Percentiles rank a stretch among this genome's conserved stretches.
Evolutionary conservation across 2,888 invertebrate species (phyloP).

Genomic region (Pilophorus perplexus): DNA sequence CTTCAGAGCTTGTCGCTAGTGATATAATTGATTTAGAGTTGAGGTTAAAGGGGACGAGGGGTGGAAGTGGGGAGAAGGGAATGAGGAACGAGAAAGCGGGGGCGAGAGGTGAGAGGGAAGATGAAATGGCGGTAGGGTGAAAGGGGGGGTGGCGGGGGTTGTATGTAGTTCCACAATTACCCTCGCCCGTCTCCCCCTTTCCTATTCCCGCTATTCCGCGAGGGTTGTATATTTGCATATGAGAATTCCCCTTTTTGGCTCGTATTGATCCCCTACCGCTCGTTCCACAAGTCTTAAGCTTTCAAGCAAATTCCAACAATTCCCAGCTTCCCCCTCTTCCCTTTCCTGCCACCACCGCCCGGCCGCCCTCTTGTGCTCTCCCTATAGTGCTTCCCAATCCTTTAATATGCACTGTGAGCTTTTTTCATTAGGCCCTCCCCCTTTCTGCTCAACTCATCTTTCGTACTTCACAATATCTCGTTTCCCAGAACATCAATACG

Average conservation of each 20-base stretch:
- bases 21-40: constrained; percentile 42
- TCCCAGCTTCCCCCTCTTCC: constrained; percentile 21
- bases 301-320: constrained; percentile 37
- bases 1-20: constrained; percentile 37
- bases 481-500: too few relatives aligned
- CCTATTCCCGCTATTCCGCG: constrained; percentile 21
- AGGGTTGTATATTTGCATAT: constrained; percentile 42
- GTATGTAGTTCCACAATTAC: constrained; percentile 40
- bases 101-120: too few relatives aligned
- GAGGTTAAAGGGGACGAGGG: constrained; percentile 23
- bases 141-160: constrained; percentile 9
- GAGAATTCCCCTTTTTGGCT: constrained; percentile 44
- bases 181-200: constrained; percentile 13
- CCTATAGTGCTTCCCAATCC: not conserved
- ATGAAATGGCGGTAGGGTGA: constrained; percentile 12
- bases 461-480: too few relatives aligned
- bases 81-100: too few relatives aligned
- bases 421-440: not conserved
- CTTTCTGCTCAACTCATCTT: too few relatives aligned
- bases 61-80: not conserved
- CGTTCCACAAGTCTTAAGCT: constrained; percentile 41
- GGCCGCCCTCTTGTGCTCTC: not conserved
- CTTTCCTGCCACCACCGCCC: not conserved
- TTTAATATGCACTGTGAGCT: not conserved
- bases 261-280: constrained; percentile 42